Evolutionary conservation across 2,888 invertebrate species (phyloP).

Genomic region (Tholera decimalis): DNA sequence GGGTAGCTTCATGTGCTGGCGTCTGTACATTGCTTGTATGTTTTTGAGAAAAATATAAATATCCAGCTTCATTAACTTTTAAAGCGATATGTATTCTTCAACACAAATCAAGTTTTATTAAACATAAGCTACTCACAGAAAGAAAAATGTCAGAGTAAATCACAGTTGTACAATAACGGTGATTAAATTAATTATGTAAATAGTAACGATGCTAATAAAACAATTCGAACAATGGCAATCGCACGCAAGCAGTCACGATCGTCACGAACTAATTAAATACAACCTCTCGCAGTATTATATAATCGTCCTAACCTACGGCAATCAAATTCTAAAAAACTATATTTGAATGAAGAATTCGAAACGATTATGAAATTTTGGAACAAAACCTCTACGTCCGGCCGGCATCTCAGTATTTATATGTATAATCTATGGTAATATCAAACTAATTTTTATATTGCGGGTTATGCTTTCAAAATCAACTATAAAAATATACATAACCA

Average conservation of each 20-base stretch:
- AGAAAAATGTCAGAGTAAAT: conserved; percentile 38
- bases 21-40: too few species aligned
- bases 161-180: conserved; percentile 37
- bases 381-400: too few species aligned
- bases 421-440: too few species aligned
- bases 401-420: too few species aligned
- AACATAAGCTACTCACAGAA: background rate
- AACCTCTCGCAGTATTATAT: background rate
- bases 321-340: background rate
- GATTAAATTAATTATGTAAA: conserved; percentile 63
- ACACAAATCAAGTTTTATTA: conserved; percentile 1
- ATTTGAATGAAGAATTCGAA: background rate
- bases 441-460: too few species aligned
- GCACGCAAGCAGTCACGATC: conserved; percentile 55
- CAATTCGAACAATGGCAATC: conserved; percentile 63
- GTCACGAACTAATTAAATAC: conserved; percentile 48
- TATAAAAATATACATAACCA: too few species aligned
- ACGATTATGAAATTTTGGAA: too few species aligned
- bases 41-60: too few species aligned
- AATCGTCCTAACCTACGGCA: background rate
- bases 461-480: too few species aligned
- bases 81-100: background rate
- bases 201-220: conserved; percentile 48
- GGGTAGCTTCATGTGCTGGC: too few species aligned
- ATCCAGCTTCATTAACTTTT: background rate